These are phyloP conservation scores for Macropodus opercularis DNA, from an alignment of 2,797 vertebrate species.

Conservation along the genomic window DNA sequence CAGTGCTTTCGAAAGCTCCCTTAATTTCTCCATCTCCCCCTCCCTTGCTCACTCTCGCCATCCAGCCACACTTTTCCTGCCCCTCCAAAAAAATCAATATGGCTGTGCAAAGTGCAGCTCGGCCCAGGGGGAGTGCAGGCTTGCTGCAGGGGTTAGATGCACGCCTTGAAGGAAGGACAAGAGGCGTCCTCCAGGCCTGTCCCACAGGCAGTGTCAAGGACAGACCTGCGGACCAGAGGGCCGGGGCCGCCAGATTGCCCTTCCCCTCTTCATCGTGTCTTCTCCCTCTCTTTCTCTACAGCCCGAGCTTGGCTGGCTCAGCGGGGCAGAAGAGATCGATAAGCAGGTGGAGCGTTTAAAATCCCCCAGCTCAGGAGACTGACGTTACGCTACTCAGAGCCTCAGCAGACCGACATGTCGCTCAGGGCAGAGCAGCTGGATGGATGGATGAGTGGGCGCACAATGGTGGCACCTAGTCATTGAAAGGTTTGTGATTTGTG, in stretches of 20 bases:
- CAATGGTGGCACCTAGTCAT: slow-evolving; percentile 54
- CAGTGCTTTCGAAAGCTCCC: slow-evolving; percentile 74
- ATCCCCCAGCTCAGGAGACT: slow-evolving; percentile 77
- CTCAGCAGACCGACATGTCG: slow-evolving; percentile 56
- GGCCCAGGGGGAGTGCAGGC: slow-evolving; percentile 70
- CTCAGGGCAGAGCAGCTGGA: slow-evolving; percentile 55
- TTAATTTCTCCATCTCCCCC: slow-evolving; percentile 54
- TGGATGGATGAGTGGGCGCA: slow-evolving; percentile 35
- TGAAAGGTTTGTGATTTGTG: slow-evolving; percentile 76
- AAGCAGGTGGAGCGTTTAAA: slow-evolving; percentile 85
- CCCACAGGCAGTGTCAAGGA: slow-evolving; percentile 83
- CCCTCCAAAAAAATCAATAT: slow-evolving; percentile 84
- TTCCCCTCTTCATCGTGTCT: slow-evolving; percentile 46
- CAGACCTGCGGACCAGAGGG: slow-evolving; percentile 76
- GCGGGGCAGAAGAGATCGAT: slow-evolving; percentile 80
- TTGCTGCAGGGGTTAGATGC: slow-evolving; percentile 58
- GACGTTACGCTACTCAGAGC: slow-evolving; percentile 75
- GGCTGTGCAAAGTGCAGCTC: slow-evolving; percentile 81
- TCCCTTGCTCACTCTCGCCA: slow-evolving; percentile 47
- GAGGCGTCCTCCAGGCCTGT: slow-evolving; percentile 72
- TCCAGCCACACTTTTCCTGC: slow-evolving; percentile 71
- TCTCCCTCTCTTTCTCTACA: slow-evolving; percentile 45
- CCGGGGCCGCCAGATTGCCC: slow-evolving; percentile 52
- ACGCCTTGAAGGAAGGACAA: slow-evolving; percentile 59
- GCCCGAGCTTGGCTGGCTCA: slow-evolving; percentile 56